Evolutionary conservation across 2,888 invertebrate genomes (phyloP).

Genomic region (Rhamnusium bicolor): DNA sequence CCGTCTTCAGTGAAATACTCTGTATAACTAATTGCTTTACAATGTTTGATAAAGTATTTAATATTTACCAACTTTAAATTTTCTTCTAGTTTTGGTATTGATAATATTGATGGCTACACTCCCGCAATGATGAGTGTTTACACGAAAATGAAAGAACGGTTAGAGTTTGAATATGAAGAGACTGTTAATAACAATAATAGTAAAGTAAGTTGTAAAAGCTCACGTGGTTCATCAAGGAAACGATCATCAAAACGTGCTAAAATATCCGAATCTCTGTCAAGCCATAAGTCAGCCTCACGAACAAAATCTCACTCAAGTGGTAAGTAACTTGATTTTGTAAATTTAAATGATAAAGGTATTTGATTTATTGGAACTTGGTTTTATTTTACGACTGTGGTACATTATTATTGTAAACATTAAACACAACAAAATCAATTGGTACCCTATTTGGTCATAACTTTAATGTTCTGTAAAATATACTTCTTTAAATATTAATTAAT

Average conservation of each 20-base stretch:
- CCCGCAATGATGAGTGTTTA: conserved; percentile 75
- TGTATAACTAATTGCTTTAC: no score
- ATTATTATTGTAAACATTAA: no score
- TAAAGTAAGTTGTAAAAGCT: conserved; percentile 18
- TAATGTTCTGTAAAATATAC: no score
- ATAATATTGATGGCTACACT: conserved; percentile 71
- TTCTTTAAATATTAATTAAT: no score
- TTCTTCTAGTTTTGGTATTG: conserved; percentile 49
- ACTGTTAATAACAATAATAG: conserved; percentile 21
- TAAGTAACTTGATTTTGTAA: conserved; percentile 22
- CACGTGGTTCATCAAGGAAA: conserved; percentile 26
- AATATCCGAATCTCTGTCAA: conserved; percentile 37
- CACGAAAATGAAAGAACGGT: conserved; percentile 71
- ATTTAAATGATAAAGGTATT: no score
- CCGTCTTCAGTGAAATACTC: no score
- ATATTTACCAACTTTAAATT: not conserved
- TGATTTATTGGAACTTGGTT: no score
- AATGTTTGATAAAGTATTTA: not conserved
- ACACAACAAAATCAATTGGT: no score
- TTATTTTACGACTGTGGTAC: no score
- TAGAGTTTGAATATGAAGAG: conserved; percentile 66
- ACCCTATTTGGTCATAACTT: no score
- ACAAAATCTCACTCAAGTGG: conserved; percentile 34
- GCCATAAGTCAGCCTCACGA: conserved; percentile 12
- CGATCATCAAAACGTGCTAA: conserved; percentile 33